These are phyloP conservation scores for Trichonephila inaurata DNA, from an alignment of 1,140 invertebrate species.

Conservation along the genomic window DNA sequence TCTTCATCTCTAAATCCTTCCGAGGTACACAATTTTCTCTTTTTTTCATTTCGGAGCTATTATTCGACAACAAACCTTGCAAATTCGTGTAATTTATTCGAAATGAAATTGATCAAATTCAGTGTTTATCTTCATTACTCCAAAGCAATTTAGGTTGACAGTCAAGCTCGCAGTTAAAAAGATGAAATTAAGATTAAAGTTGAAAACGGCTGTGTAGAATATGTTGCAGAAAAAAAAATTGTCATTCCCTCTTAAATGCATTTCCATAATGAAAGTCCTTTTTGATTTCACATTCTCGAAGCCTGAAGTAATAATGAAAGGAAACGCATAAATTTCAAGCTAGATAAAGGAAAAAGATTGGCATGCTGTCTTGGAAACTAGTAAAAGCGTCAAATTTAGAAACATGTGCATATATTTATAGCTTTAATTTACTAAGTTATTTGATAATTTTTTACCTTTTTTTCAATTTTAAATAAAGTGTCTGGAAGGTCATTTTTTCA, in stretches of 20 bases:
- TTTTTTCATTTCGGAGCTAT: background rate
- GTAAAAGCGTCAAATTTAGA: conserved; percentile 37
- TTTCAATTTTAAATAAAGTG: background rate
- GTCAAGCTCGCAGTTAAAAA: conserved; percentile 26
- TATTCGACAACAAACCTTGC: background rate
- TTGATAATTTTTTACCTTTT: background rate
- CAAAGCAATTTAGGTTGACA: conserved; percentile 20
- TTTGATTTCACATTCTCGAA: conserved; percentile 12
- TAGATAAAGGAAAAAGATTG: conserved; percentile 18
- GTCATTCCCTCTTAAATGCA: background rate
- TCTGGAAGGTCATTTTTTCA: background rate
- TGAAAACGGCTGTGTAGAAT: background rate
- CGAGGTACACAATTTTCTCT: background rate
- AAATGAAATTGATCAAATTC: conserved; percentile 18
- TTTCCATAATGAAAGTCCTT: conserved; percentile 39
- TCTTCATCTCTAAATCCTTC: background rate
- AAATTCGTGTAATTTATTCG: background rate
- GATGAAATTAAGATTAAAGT: conserved; percentile 44
- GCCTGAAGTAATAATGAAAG: conserved; percentile 27
- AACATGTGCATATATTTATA: conserved; percentile 10
- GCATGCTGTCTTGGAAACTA: background rate
- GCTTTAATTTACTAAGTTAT: conserved; percentile 19
- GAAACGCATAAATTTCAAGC: background rate
- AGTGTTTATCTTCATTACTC: conserved; percentile 25
- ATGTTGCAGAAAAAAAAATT: background rate